Conservation (phyloP, 2,888 invertebrate genomes). For the Carabus problematicus region DNA sequence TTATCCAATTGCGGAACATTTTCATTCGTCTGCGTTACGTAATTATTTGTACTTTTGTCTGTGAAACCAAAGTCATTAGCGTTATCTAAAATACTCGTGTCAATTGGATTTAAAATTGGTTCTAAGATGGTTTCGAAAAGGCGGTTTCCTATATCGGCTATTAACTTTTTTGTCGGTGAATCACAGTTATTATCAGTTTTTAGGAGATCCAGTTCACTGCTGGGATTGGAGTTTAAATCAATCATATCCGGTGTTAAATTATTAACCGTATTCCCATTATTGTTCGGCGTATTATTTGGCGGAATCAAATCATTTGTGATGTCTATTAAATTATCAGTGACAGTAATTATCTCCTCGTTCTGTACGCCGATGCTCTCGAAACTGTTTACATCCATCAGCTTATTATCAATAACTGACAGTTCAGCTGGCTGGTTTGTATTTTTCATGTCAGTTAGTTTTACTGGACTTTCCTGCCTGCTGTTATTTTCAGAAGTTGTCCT, state of each 20-base stretch:
- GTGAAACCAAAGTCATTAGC: conserved; percentile 30
- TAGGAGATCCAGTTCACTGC: conserved; percentile 30
- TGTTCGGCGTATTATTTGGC: conserved; percentile 18
- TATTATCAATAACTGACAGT: conserved; percentile 19
- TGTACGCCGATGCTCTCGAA: conserved; percentile 4
- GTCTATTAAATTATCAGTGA: conserved; percentile 42
- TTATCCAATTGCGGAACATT: conserved; percentile 23
- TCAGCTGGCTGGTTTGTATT: conserved; percentile 18
- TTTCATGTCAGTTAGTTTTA: conserved; percentile 28
- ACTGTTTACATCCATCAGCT: conserved; percentile 28
- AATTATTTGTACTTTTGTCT: conserved; percentile 35
- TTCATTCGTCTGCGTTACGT: conserved; percentile 10
- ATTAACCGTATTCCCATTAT: conserved; percentile 25
- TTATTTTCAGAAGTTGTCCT: conserved; percentile 39
- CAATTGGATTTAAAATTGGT: conserved; percentile 40
- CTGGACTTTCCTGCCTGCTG: conserved; percentile 34
- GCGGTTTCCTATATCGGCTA: conserved; percentile 41
- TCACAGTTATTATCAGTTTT: conserved; percentile 34
- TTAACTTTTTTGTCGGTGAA: conserved; percentile 41
- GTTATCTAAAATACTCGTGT: conserved; percentile 36
- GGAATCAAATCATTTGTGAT: conserved; percentile 33
- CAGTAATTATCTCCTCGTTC: conserved; percentile 37
- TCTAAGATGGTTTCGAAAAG: conserved; percentile 42
- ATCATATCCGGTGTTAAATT: conserved; percentile 38
- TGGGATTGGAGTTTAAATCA: conserved; percentile 40